Base-by-base conservation (phyloP, 1,140 invertebrate species). In the Gryon sp. region DNA sequence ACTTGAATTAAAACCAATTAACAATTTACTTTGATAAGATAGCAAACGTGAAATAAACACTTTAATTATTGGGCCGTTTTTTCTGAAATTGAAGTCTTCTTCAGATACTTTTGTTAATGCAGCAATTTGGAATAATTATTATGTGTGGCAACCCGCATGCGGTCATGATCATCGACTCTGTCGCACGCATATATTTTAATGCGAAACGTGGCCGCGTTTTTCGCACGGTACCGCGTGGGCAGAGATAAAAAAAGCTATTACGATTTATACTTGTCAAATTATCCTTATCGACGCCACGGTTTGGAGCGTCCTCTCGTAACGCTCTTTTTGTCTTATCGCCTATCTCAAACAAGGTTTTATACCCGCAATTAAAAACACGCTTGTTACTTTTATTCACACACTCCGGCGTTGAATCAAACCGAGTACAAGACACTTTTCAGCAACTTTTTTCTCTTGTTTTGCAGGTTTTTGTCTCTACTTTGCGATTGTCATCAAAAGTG, bases 211-310 rank as follows among this genome's bases (percentile, higher is more conserved):
- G 26, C 15, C 24, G 40, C 15, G 11, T 62, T 40, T 70, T 45
- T 20, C n/a, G 34, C 11, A 8, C 19, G 2, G 5, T 15, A 4
- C 9, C 40, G 43, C 40, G 69, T 57, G 59, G 59, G 50, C 22
- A 26, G 50, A 62, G 14, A 40, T 48, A 57, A 38, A 72, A 63
- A 53, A 38, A 48, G 15, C 5, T 48, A 36, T 73, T 52, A 40
- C 50, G 40, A 50, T 73, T 73, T 65, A 63, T 65, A 73, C 45
- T 63, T 65, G 69, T 65, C 59, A 43, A 73, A 73, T 73, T 65
- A 73, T 57, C 59, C 48, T 65, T 65, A 73, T 73, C 69, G 15
- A 8, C 46, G 55, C 18, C 65, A 57, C 43, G 28, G 28, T 68
- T 57, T 57, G 26, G 28, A 9, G 12, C 7, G 14, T 38, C 6